Evolutionary conservation across 2,113 vertebrate species (phyloP).

Genomic region (Rhabdomys dilectus): DNA sequence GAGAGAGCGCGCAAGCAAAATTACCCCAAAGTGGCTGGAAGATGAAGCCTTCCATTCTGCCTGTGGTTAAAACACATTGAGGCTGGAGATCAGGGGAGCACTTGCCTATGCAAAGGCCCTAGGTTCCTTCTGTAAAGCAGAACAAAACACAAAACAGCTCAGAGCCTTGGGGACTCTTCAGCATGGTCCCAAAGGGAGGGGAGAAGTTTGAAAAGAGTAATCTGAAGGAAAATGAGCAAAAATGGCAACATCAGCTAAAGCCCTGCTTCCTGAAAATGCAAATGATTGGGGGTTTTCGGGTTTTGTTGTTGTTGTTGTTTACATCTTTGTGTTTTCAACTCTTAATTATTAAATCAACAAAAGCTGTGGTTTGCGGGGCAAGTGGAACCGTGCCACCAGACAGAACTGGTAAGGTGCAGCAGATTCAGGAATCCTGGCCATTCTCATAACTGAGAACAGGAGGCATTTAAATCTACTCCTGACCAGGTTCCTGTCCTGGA

Average conservation of each 20-base stretch:
- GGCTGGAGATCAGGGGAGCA: background rate
- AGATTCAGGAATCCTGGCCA: too few species aligned
- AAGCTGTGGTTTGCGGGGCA: too few species aligned
- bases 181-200: background rate
- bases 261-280: background rate
- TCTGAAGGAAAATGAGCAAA: background rate
- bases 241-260: background rate
- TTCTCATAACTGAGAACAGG: too few species aligned
- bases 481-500: too few species aligned
- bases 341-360: background rate
- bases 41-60: background rate
- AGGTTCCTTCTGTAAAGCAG: background rate
- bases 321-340: background rate
- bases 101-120: background rate
- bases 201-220: background rate
- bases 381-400: too few species aligned
- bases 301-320: too few species aligned
- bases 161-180: background rate
- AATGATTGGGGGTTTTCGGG: background rate
- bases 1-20: rapidly evolving
- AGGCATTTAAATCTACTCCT: too few species aligned
- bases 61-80: background rate
- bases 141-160: background rate
- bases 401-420: too few species aligned
- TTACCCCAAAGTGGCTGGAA: background rate